Conservation (phyloP, 2,888 invertebrate genomes). For the Diaprepes abbreviatus region DNA sequence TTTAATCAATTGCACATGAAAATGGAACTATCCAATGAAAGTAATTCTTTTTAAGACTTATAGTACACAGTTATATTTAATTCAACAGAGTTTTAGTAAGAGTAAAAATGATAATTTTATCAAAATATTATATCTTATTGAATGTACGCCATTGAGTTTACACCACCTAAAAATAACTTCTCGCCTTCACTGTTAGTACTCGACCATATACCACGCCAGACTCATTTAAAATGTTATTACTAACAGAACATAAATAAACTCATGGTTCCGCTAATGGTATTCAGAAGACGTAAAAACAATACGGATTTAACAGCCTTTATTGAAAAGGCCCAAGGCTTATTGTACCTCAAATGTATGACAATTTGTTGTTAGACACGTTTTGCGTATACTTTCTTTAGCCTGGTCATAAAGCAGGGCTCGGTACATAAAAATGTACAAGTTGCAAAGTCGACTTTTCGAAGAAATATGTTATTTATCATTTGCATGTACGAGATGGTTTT, state of each 20-base stretch:
- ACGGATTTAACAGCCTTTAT: conserved; percentile 3
- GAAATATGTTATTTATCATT: not conserved
- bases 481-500: too few relatives aligned
- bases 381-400: conserved; percentile 1
- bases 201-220: not conserved
- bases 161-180: too few relatives aligned
- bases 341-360: conserved; percentile 12
- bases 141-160: too few relatives aligned
- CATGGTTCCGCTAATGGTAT: conserved; percentile 25
- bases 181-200: too few relatives aligned
- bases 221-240: conserved; percentile 11
- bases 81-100: too few relatives aligned
- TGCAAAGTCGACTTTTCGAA: not conserved
- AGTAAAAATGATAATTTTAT: too few relatives aligned
- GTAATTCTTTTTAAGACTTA: too few relatives aligned
- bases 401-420: not conserved
- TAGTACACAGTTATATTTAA: too few relatives aligned
- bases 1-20: too few relatives aligned
- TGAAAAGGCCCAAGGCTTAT: not conserved
- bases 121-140: too few relatives aligned
- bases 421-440: not conserved
- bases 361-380: conserved; percentile 23
- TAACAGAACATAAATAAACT: conserved; percentile 1
- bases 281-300: conserved; percentile 21
- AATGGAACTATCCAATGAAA: too few relatives aligned